Base-by-base conservation (phyloP, 1,140 invertebrate genomes). In the Diabrotica undecimpunctata region DNA sequence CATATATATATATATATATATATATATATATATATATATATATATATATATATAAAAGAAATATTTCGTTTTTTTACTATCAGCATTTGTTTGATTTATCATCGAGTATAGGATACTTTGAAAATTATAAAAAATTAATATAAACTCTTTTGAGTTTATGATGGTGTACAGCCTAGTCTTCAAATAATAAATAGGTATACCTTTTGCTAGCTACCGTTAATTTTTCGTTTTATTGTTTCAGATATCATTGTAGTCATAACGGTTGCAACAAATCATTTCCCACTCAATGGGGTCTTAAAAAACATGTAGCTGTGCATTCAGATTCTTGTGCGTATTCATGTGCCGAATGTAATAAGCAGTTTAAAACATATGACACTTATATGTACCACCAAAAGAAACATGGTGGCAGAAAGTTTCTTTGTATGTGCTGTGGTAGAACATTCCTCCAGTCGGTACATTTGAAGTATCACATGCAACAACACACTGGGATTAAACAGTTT, bases 371-470 rank as follows among this genome's bases (percentile, higher is more conserved):
- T 38, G 65, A 66, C 51, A 66, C 56, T n/a, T 66, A 54, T 14
- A 62, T 38, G 12, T 66, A 66, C 37, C 65, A 66, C 50, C 37
- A 38, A n/a, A 66, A 66, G 14, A 66, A 62, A 11, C 65, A 66
- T 39, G 52, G 12, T 6, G 65, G 61, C 4, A 51, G 60, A 12
- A 53, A 57, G 37, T 58, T 59, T 53, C 51, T 66, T 5, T 66
- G 65, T 38, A 56, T 53, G 5, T 54, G 41, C 9, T 66, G 65
- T 38, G 65, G 65, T n/a, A 54, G 51, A 39, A 51, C 61, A 1
- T 66, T 63, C 14, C 51, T 66, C 54, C 61, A 62, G 38, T 62
- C 65, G 3, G 55, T 57, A 14, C 65, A 66, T 51, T 39, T 67
- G 13, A 67, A 64, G 12, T 60, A 61, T 37, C 66, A 67, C 39